These are phyloP conservation scores for Alviniconcha strummeri DNA, from an alignment of 2,888 invertebrate species.

Conservation along the genomic window DNA sequence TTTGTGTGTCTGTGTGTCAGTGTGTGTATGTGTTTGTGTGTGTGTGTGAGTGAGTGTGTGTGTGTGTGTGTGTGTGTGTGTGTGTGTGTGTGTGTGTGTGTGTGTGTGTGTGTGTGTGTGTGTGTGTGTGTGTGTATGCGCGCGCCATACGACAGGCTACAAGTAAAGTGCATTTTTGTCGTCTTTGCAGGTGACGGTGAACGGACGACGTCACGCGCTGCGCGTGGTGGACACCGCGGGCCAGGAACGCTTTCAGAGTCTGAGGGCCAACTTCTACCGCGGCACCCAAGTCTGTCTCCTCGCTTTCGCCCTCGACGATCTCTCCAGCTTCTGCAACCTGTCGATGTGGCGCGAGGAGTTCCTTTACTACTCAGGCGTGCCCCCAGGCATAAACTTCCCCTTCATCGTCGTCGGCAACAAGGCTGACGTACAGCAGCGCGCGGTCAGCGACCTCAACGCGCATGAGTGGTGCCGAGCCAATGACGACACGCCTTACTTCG, in stretches of 20 bases:
- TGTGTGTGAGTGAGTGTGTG: too few species aligned
- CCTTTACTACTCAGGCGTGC: slow-evolving; percentile 14
- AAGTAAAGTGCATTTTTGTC: background rate
- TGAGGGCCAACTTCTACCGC: slow-evolving; percentile 26
- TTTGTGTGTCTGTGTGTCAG: too few species aligned
- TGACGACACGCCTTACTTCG: slow-evolving; percentile 22
- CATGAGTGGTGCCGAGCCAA: slow-evolving; percentile 18
- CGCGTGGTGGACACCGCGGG: slow-evolving; percentile 23
- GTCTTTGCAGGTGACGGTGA: slow-evolving; percentile 9
- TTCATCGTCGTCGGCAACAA: slow-evolving; percentile 30
- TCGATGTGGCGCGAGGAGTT: slow-evolving; percentile 28
- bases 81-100: background rate
- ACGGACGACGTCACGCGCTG: slow-evolving; percentile 2
- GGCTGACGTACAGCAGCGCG: slow-evolving; percentile 12
- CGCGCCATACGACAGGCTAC: background rate
- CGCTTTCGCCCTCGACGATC: slow-evolving; percentile 23
- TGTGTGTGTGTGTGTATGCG: background rate
- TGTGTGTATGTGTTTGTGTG: too few species aligned
- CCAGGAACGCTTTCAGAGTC: slow-evolving; percentile 12
- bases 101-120: background rate
- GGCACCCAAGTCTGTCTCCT: slow-evolving; percentile 29
- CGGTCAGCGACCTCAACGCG: slow-evolving; percentile 3
- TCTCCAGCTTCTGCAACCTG: slow-evolving; percentile 30
- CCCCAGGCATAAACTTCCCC: background rate
- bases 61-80: too few species aligned